phyloP scores from a whole-genome alignment of 2,888 invertebrate genomes.

The Mechanitis messenoides region DNA sequence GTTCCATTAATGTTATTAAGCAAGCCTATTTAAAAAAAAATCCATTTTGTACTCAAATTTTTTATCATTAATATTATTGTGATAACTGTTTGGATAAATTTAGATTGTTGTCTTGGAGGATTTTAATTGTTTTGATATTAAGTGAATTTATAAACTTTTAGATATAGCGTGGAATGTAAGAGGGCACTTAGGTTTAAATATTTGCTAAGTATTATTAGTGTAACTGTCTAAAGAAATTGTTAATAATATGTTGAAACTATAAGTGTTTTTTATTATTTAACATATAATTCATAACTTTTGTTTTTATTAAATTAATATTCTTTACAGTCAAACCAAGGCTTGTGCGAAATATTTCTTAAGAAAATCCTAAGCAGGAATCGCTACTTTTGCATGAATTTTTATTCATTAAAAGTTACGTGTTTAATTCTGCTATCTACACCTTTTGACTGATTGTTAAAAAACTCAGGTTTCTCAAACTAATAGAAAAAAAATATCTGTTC shows the following conservation, averaged over 20 bases:
- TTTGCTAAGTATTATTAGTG: slow-evolving; percentile 35
- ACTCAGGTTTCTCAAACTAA: no score
- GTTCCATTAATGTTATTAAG: not conserved
- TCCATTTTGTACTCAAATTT: not conserved
- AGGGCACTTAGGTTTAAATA: slow-evolving; percentile 34
- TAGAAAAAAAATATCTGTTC: no score
- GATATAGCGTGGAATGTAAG: slow-evolving; percentile 38
- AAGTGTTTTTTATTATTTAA: not conserved
- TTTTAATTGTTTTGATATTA: slow-evolving; percentile 9
- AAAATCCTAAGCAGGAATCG: no score
- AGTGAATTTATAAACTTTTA: slow-evolving; percentile 36
- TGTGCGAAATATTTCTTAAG: no score
- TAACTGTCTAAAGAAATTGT: slow-evolving; percentile 11
- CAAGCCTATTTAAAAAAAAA: not conserved
- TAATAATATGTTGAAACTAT: slow-evolving; percentile 11
- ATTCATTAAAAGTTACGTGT: no score
- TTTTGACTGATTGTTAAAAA: no score
- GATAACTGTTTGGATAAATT: slow-evolving; percentile 9
- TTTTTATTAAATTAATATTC: not conserved
- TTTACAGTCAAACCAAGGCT: not conserved
- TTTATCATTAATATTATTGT: slow-evolving; percentile 5
- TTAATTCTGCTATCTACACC: no score
- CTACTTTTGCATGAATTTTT: no score
- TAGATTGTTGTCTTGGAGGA: not conserved
- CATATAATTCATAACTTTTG: not conserved